Evolutionary conservation across 1,140 invertebrate species (phyloP), one percentile per base, ranked within the genome.

Genomic region (Lucilia cuprina): DNA sequence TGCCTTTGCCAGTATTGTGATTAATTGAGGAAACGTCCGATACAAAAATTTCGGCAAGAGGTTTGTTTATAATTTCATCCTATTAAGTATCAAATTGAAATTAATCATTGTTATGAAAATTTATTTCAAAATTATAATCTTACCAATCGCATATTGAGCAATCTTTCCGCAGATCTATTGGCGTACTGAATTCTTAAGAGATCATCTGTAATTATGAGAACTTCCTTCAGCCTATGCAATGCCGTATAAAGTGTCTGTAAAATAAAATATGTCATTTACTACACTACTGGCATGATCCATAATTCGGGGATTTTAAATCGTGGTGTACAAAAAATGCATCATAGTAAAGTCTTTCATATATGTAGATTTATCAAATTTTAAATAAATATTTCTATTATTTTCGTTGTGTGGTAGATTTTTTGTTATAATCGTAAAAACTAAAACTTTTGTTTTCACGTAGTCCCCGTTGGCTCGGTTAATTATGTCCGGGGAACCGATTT

Each of bases 151-250:
- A 91, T 89, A 84, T 91, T 90, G 84, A 91, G 87, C 84, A 91
- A 86, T 77, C 90, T 86, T 86, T 91, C 90, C 25, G 90, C 88
- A 84, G 89, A 89, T 84, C 87, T 87, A 82, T 91, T 91, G 74
- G 88, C 88, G 84, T 91, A 91, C 93, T 97, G 95, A 90, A 98
- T 95, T 89, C 94, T 93, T 88, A 96, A 95, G 85, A 95, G 93
- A 86, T 96, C 94, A 90, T 97, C 96, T 41, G 96, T 98, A 75
- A 99, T 95, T 82, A 97, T 95, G 13, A 99, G 94, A 86, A 97
- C 94, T 90, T 98, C 97, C 83, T 94, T 93, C 86, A 96, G 96
- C 86, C 95, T 94, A 87, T 98, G 96, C 47, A 98, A 92, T 34
- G 97, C 97, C 21, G 95, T 94, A 84, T 97, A 95, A 2, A 98